Evolutionary conservation across 2,888 invertebrate species (phyloP), one percentile per base, ranked within the genome.

Genomic region (Thecophora atra): DNA sequence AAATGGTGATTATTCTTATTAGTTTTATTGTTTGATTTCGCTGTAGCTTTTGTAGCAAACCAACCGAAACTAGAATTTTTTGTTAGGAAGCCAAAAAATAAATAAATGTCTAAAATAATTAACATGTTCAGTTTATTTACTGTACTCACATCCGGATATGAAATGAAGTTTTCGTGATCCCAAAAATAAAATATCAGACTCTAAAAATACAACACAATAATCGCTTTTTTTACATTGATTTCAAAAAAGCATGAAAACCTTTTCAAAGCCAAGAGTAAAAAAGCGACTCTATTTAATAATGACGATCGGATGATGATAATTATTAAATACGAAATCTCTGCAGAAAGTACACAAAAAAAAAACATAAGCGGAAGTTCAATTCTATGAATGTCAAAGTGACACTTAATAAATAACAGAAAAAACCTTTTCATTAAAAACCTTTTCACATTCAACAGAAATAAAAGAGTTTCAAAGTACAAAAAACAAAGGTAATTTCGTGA

Each of bases 41-140:
- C 51, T 62, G 60, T 60, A 37, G 52, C 62, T 62, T 71, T 67
- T 74, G 74, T 78, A 76, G 68, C 73, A 77, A 79, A 77, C 78
- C 77, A 78, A 79, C 79, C 81, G 81, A 79, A 81, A 81, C 80
- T 79, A 74, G 60, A 74, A 60, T 77, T 76, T n/a, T 78, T 80
- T 79, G 79, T 80, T 78, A 76, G 75, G 76, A 76, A 77, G 78
- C 78, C 75, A 73, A 71, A 26, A 65, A 71, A 52, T 42, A 62
- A 37, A 37, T 11, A 11, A 1, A 37, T 37, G n/a, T 37, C 37
- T 11, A 2, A 56, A 26, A 42, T 3, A 30, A 52, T 21, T 13
- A 24, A 28, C 21, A n/a, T 51, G 51, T 19, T 24, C 63, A 42
- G 19, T 19, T 7, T 37, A 44, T 17, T 44, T 24, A 44, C 47